Base-by-base conservation (phyloP, 2,888 invertebrate genomes). In the Drosophila melanosoma region DNA sequence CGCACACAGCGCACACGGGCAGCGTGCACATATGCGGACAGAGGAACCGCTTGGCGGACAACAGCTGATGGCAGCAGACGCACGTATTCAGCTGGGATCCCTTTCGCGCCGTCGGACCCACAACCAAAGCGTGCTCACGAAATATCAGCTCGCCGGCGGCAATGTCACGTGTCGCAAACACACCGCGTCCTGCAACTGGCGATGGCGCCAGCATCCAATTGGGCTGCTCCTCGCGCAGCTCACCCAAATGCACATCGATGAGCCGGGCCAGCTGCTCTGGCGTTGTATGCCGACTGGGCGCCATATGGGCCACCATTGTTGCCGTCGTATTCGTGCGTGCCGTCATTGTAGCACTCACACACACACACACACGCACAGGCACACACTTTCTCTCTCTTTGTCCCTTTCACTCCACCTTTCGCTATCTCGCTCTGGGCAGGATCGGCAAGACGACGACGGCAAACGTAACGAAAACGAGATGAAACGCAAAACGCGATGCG, bases 111-210 rank as follows among this genome's bases (percentile, higher is more conserved):
- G 96, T 94, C 0, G 96, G 96, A 0, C 97, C 97, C 58, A 95
- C 92, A 49, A 97, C 94, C 51, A 97, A 92, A 1, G 97, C 96
- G 62, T 93, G 94, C 91, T 97, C 97, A 15, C 94, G 94, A 88
- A 96, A 96, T 59, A 97, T 94, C 36, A 96, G 91, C 92, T 97
- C 96, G 45, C 96, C 96, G 36, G 94, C 91, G 67, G 93, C 91
- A 49, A 97, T 95, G 87, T 96, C 95, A 74, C 95, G 94, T 4
- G 93, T 94, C 23, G 97, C 96, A 80, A 97, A 94, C 3, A 97
- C 91, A 3, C 97, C 97, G 29, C 96, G 95, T 10, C 97, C 97
- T 52, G 95, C 95, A 10, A 95, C 90, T 23, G 93, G 84, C 0
- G 96, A 96, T 76, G 94, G 93, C 60, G 91, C 93, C 66, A 97